Conservation (phyloP, 2,113 vertebrate species). For the Carassius carassius region DNA sequence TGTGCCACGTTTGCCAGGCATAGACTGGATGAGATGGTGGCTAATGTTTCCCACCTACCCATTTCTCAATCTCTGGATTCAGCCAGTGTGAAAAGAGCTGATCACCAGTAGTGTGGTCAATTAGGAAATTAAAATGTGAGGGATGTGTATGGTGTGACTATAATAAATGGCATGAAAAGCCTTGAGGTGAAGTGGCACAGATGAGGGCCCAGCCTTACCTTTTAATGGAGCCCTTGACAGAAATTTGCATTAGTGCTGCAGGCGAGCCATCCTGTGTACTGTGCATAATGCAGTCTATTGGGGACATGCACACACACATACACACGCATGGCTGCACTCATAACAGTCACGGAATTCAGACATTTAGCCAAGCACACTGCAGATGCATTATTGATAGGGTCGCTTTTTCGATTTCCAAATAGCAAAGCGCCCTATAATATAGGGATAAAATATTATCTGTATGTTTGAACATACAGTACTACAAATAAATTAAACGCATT, state of each 20-base stretch:
- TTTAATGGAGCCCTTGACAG: conserved; percentile 38
- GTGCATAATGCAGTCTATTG: conserved; percentile 31
- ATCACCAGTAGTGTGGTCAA: conserved; percentile 6
- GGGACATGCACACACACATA: conserved; percentile 3
- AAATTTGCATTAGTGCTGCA: conserved; percentile 48
- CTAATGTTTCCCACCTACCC: conserved; percentile 50
- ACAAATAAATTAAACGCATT: not conserved
- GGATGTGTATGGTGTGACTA: conserved; percentile 12
- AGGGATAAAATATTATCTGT: conserved; percentile 1
- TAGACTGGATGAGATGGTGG: conserved; percentile 56
- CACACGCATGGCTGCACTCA: conserved; percentile 27
- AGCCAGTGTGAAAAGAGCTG: not conserved
- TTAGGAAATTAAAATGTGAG: not conserved
- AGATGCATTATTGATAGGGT: conserved; percentile 23
- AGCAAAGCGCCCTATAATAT: not conserved
- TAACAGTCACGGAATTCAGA: conserved; percentile 29
- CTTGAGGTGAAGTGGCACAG: not conserved
- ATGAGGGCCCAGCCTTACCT: conserved; percentile 26
- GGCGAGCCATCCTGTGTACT: conserved; percentile 16
- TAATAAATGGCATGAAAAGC: conserved; percentile 11
- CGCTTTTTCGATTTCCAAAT: not conserved
- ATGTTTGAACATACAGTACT: not conserved
- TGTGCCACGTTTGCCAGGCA: conserved; percentile 59
- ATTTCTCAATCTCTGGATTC: conserved; percentile 52
- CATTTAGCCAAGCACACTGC: conserved; percentile 28